Base-by-base conservation (phyloP, 2,888 invertebrate species). In the Cephus spinipes region DNA sequence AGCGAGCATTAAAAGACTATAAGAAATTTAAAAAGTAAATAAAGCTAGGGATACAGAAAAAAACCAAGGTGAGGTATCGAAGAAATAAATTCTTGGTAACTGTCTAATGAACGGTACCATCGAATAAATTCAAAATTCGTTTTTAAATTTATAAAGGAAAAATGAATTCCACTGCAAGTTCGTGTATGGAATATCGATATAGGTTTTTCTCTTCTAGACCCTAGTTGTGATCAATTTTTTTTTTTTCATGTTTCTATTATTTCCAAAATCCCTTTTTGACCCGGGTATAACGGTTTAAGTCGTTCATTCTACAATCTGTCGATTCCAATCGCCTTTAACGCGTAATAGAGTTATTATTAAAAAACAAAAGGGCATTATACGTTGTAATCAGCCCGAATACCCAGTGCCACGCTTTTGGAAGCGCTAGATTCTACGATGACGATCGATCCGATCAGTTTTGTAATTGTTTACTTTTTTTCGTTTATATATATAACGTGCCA, bases 281-380 rank as follows among this genome's bases (percentile, higher is more conserved):
- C 23, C 55, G 3, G 9, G 6, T 55, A 55, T 9, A 9, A 55
- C 23, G 2, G 23, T 23, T 23, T 23, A 23, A 9, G 23, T 23
- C 9, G 23, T 55, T 55, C 55, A 23, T 55, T 23, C 55, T 55
- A 55, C 55, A 55, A 55, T 55, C 55, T 9, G 23, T 9, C 55
- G 55, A 55, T 55, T 55, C 55, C 23, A 55, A 55, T 55, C 55
- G 55, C 55, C 55, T 55, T 55, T 55, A 55, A 55, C 23, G 55
- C 55, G 55, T 55, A 55, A 80, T 81, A 83, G 81, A 78, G 79
- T 85, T 81, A 79, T 83, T 85, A 86, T 83, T 80, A 85, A 84
- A 85, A 85, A 85, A 86, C 83, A 83, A 87, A 89, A 89, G 87
- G 87, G 89, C 88, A 86, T 90, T 86, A 85, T 81, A 85, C 81